Evolutionary conservation across 2,113 vertebrate genomes (phyloP).

Genomic region (Corydoras sp.): DNA sequence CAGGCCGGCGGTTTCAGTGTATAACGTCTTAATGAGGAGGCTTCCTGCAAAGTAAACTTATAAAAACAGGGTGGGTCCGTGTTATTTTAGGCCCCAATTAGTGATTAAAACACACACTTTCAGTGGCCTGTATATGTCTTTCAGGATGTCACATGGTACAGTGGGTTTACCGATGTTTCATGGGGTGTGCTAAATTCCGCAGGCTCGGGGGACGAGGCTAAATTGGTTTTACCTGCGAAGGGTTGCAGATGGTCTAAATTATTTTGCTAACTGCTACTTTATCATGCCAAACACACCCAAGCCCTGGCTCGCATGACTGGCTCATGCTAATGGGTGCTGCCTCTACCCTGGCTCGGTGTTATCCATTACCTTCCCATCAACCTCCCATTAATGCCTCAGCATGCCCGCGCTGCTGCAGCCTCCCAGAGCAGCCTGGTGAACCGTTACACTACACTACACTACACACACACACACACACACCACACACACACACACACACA

Average conservation of each 20-base stretch:
- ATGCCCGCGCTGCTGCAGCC: conserved; percentile 24
- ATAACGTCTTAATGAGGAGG: no score
- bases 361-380: conserved; percentile 43
- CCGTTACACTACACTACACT: conserved; percentile 15
- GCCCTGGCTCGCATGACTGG: conserved; percentile 18
- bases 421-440: conserved; percentile 20
- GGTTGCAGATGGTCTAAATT: conserved; percentile 23
- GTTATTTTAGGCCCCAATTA: not conserved
- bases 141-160: not conserved
- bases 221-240: conserved; percentile 34
- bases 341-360: conserved; percentile 25
- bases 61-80: not conserved
- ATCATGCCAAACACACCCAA: conserved; percentile 29
- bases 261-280: conserved; percentile 34
- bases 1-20: no score
- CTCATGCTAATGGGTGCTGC: conserved; percentile 33
- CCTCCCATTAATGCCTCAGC: conserved; percentile 40
- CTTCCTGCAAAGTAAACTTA: no score
- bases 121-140: not conserved
- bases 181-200: conserved; percentile 13
- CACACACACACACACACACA: conserved; percentile 25
- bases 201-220: conserved; percentile 11
- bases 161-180: not conserved
- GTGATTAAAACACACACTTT: not conserved
- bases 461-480: conserved; percentile 8